These are phyloP conservation scores for Cepaea nemoralis DNA, from an alignment of 1,140 invertebrate species.

Conservation along the genomic window DNA sequence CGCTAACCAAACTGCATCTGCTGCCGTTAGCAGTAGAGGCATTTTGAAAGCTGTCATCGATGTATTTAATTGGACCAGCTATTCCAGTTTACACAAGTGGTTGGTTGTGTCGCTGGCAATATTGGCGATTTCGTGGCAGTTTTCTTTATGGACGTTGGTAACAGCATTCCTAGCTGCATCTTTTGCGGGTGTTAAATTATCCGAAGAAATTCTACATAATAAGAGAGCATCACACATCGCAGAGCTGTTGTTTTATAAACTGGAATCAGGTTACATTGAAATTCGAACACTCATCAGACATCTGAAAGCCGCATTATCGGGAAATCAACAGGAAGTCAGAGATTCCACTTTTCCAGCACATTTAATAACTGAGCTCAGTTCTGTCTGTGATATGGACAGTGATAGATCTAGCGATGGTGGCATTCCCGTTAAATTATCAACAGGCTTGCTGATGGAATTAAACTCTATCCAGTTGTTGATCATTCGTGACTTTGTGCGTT, in stretches of 20 bases:
- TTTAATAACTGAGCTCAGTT: conserved; percentile 1
- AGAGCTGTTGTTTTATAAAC: conserved; percentile 9
- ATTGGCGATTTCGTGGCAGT: conserved; percentile 5
- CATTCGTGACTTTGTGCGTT: conserved; percentile 52
- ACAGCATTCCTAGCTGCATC: conserved; percentile 18
- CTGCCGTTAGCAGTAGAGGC: not conserved
- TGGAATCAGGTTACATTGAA: conserved; percentile 17
- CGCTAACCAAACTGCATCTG: too few species aligned
- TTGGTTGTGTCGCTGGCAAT: not conserved
- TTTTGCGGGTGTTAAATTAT: not conserved
- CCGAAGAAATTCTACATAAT: not conserved
- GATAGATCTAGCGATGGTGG: conserved; percentile 9
- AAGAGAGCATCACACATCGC: not conserved
- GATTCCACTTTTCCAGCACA: not conserved
- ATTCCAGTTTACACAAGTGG: conserved; percentile 35
- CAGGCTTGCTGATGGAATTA: conserved; percentile 44
- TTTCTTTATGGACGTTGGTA: conserved; percentile 18
- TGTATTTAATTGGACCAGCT: conserved; percentile 21
- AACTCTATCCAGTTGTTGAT: conserved; percentile 51
- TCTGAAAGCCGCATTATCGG: not conserved
- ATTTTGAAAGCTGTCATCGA: not conserved
- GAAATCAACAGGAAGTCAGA: not conserved
- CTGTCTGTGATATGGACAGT: conserved; percentile 8
- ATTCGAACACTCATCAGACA: not conserved
- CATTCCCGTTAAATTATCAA: conserved; percentile 18